These are phyloP conservation scores for Eudasyphora cyanicolor DNA, from an alignment of 2,888 invertebrate species.

Conservation along the genomic window DNA sequence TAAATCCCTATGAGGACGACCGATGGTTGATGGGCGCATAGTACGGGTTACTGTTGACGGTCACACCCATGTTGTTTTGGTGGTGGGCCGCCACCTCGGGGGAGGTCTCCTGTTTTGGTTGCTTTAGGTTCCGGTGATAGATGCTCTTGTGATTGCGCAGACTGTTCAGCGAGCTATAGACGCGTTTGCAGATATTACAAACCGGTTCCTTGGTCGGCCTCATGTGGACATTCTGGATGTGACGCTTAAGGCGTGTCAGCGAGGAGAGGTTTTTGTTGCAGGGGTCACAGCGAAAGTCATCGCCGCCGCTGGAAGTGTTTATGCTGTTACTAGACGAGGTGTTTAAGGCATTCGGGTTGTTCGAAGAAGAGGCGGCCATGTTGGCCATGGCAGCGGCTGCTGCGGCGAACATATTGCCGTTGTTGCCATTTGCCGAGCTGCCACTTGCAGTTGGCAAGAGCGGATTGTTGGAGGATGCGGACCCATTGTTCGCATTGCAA, in stretches of 20 bases:
- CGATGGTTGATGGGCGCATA: conserved; percentile 78
- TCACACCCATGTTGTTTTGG: conserved; percentile 59
- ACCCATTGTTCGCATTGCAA: conserved; percentile 69
- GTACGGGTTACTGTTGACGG: conserved; percentile 72
- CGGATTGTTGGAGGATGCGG: conserved; percentile 66
- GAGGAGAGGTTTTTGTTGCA: conserved; percentile 95
- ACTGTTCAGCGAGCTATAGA: conserved; percentile 94
- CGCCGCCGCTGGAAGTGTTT: conserved; percentile 81
- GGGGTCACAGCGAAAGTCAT: conserved; percentile 94
- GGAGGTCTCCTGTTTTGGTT: conserved; percentile 81
- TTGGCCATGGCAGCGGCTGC: conserved; percentile 75
- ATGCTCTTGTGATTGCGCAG: conserved; percentile 95
- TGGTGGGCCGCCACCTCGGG: conserved; percentile 65
- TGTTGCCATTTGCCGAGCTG: conserved; percentile 59
- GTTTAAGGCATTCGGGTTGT: conserved; percentile 68
- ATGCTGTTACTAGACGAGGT: conserved; percentile 71
- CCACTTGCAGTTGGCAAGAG: conserved; percentile 65
- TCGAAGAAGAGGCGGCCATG: conserved; percentile 73
- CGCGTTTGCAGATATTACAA: conserved; percentile 95
- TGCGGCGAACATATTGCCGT: conserved; percentile 73
- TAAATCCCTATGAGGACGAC: conserved; percentile 78
- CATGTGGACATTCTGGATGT: conserved; percentile 96
- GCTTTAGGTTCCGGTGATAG: conserved; percentile 91
- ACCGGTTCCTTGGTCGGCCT: conserved; percentile 93
- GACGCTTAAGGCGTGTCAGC: conserved; percentile 92